A percentile compares a stretch with the other conserved stretches of the same genome.
Evolutionary conservation across 2,113 vertebrate species (phyloP).

Genomic region (Dicerorhinus sumatrensis): DNA sequence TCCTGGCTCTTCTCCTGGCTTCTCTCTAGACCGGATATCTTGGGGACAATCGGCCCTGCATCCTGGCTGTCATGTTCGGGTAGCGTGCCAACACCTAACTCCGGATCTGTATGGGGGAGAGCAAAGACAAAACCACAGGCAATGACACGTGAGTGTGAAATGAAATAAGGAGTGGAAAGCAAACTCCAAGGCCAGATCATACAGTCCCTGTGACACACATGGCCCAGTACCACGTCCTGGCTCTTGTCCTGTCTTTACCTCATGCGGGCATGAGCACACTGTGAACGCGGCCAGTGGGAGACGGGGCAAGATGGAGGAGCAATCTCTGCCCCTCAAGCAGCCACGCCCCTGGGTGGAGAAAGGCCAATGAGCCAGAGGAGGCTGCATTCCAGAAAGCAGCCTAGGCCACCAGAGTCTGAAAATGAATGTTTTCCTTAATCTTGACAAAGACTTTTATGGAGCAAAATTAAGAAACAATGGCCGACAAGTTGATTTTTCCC

Average conservation of each 20-base stretch:
- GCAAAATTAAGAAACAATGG: conserved; percentile 24
- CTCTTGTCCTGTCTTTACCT: neutral
- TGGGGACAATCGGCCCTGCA: conserved; percentile 92
- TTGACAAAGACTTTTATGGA: neutral
- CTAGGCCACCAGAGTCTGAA: neutral
- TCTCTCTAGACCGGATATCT: conserved; percentile 98
- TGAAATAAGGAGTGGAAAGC: too few species aligned
- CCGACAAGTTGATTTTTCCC: neutral
- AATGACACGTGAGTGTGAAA: accelerated
- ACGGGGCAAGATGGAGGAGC: too few species aligned
- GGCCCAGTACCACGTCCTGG: accelerated
- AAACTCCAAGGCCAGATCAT: accelerated
- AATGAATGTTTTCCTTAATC: neutral
- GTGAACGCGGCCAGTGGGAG: neutral
- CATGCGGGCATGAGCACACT: accelerated
- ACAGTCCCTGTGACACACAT: too few species aligned
- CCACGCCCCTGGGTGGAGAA: neutral
- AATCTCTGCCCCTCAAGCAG: neutral
- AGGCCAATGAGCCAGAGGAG: neutral
- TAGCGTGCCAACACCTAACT: conserved; percentile 89
- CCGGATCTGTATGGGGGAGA: conserved; percentile 89
- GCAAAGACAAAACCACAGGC: conserved; percentile 51
- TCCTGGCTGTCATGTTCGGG: conserved; percentile 94
- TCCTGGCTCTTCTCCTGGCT: conserved; percentile 98
- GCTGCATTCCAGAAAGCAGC: neutral